A percentile compares a stretch with the other conserved stretches of the same genome.
Evolutionary conservation across 2,797 vertebrate genomes (phyloP).

Genomic region (Emys orbicularis): DNA sequence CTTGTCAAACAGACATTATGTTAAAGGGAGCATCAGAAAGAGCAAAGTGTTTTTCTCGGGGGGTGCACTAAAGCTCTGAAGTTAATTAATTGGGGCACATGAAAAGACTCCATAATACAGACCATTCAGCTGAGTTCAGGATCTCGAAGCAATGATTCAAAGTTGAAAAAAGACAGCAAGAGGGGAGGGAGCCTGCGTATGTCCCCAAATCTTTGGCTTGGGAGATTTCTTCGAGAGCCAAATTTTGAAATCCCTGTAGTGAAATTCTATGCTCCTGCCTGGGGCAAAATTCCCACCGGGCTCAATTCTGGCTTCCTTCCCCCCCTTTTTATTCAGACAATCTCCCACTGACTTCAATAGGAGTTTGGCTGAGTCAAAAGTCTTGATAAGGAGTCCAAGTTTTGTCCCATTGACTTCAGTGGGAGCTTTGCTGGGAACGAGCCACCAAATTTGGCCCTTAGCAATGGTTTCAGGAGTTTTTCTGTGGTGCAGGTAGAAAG

Average conservation of each 20-base stretch:
- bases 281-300: neutral
- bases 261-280: neutral
- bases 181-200: neutral
- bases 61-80: constrained; percentile 19
- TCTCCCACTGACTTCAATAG: neutral
- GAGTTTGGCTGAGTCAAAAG: neutral
- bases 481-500: neutral
- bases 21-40: constrained; percentile 30
- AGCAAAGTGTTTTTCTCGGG: constrained; percentile 32
- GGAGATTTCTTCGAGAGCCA: neutral
- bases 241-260: neutral
- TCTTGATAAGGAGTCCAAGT: fast-evolving
- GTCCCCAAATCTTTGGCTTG: neutral
- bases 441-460: neutral
- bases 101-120: constrained; percentile 16
- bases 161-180: constrained; percentile 8
- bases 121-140: constrained; percentile 29
- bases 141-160: neutral
- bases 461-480: neutral
- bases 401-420: neutral
- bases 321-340: neutral
- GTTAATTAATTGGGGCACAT: constrained; percentile 43
- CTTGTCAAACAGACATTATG: constrained; percentile 25
- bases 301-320: neutral
- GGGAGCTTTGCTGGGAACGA: neutral